Percentiles rank a stretch among this genome's conserved stretches.
These are phyloP conservation scores for Tipula vernalis DNA, from an alignment of 2,888 invertebrate genomes.

Conservation along the genomic window DNA sequence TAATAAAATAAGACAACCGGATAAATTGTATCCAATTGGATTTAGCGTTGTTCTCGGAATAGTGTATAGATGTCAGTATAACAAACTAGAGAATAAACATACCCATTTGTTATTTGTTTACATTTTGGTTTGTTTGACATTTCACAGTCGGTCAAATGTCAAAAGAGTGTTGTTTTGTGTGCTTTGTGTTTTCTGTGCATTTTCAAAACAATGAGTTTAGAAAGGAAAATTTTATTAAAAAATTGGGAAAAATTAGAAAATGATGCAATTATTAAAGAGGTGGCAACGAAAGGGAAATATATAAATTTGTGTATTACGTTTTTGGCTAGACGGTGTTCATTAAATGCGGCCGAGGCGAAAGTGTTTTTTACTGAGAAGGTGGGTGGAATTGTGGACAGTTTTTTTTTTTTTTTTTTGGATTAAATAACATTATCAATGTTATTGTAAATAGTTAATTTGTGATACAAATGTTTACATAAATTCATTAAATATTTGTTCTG, in stretches of 20 bases:
- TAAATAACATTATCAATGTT: slow-evolving; percentile 21
- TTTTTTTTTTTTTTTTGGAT: no score
- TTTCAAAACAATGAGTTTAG: not conserved
- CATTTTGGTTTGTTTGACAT: not conserved
- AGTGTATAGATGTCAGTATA: not conserved
- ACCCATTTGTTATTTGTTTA: not conserved
- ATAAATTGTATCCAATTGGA: not conserved
- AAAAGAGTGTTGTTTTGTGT: not conserved
- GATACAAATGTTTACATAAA: not conserved
- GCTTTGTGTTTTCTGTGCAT: not conserved
- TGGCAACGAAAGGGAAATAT: slow-evolving; percentile 34
- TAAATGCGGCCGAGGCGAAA: slow-evolving; percentile 17
- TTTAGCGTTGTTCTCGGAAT: not conserved
- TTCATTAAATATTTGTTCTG: no score
- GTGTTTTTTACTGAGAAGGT: slow-evolving; percentile 25
- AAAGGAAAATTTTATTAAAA: slow-evolving; percentile 11
- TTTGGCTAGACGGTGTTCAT: slow-evolving; percentile 25
- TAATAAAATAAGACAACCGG: not conserved
- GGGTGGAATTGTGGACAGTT: slow-evolving; percentile 24
- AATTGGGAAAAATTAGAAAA: slow-evolving; percentile 19
- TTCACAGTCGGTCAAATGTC: not conserved
- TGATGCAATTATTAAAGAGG: slow-evolving; percentile 22
- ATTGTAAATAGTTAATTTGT: not conserved
- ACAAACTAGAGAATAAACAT: not conserved
- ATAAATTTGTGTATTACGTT: slow-evolving; percentile 30